Evolutionary conservation across 2,113 vertebrate genomes (phyloP), one percentile per base, ranked within the genome.

Genomic region (Paramormyrops kingsleyae): DNA sequence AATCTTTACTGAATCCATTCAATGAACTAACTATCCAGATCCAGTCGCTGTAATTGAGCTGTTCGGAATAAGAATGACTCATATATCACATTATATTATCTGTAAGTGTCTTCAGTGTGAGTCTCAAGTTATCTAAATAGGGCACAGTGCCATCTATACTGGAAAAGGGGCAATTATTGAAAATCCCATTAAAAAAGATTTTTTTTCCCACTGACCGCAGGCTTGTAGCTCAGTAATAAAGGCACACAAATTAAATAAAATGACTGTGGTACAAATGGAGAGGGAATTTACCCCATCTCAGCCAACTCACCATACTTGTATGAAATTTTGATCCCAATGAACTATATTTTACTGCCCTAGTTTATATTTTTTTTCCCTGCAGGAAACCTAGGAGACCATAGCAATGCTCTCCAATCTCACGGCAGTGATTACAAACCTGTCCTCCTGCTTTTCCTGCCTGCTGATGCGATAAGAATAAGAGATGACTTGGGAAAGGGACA

Each of bases 31-130:
- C 74, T 80, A 42, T 80, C 15, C 35, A 39, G 74, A 80, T 80
- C 31, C 12, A 80, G 17, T 42, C 39, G 35, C 15, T 15, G 24
- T 85, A 85, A 85, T 85, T 85, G 83, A 42, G 42, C 19, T 46
- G 21, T 46, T 85, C 44, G 5, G 83, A 85, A 46, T 12, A 85
- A 24, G 47, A 44, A 85, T 85, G 42, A 42, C 35, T 80, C 74
- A 80, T 80, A 84, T 84, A n/a, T 85, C 42, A 85, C 21, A 49
- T 47, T n/a, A 49, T 49, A 85, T 85, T 85, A 85, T 49, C 39
- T 85, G 83, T n/a, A 46, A 39, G 6, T 49, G 42, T 27, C 83
- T 8, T 86, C 83, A 46, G 44, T 85, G 35, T 0, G 17, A 5
- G 74, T 80, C 35, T 13, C 74, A 80, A 42, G 74, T 15, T 42